Evolutionary conservation across 2,888 invertebrate genomes (phyloP), one percentile per base, ranked within the genome.

Genomic region (Thysanoteuthis rhombus): DNA sequence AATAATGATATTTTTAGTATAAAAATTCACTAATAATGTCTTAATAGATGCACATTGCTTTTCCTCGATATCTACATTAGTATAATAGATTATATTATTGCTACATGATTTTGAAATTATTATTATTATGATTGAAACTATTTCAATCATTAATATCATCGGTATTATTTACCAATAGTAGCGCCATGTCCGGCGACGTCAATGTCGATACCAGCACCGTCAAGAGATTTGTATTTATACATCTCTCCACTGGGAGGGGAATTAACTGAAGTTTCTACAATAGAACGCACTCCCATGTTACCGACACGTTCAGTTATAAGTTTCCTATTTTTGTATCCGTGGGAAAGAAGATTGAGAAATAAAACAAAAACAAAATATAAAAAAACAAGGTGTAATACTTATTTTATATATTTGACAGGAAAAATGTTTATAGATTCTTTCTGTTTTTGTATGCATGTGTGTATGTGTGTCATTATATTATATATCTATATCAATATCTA

Each of bases 241-340:
- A 75, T 75, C n/a, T 75, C n/a, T 75, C 75, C 75, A 75, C 75
- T 75, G 75, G 75, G 75, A 75, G n/a, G 75, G 75, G 75, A 75
- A 75, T 75, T 75, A 75, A 36, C 75, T 75, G n/a, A 75, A n/a
- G n/a, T 75, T 75, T 75, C n/a, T 75, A 75, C 75, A 75, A 75
- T 75, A 75, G 75, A 75, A 75, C 19, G n/a, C 75, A 75, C n/a
- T 75, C 75, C 75, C 75, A 75, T 75, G 75, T 75, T 75, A 75
- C 75, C n/a, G n/a, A n/a, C 75, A 75, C 75, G n/a, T 75, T 16
- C 75, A 75, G 75, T 75, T 75, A 75, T n/a, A 36, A 75, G 75
- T 75, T 75, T 75, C 75, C 75, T 75, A 75, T 75, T 75, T 75
- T 75, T 75, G 75, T 16, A 75, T 75, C 75, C 3, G n/a, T 75